Conservation (phyloP, 1,140 invertebrate species). For the Pinna nobilis region DNA sequence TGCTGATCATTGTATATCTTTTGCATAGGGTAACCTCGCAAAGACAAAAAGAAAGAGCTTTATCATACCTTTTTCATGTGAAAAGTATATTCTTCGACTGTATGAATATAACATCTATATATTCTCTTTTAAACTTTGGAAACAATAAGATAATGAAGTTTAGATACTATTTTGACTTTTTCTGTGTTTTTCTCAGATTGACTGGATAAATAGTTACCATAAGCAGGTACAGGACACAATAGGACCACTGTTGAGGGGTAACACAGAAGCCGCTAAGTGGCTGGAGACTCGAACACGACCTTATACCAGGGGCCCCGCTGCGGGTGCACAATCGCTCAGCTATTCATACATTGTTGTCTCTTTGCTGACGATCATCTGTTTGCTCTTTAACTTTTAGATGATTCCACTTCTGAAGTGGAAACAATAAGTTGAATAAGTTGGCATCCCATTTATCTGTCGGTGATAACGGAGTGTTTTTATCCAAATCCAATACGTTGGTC, state of each 20-base stretch:
- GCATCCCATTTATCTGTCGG: too few species aligned
- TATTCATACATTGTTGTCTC: too few species aligned
- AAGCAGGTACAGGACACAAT: slow-evolving; percentile 43
- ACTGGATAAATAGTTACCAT: slow-evolving; percentile 62
- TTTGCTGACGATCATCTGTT: too few species aligned
- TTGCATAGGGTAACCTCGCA: background rate
- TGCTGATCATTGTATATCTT: background rate
- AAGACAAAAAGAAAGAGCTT: background rate
- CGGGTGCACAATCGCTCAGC: too few species aligned
- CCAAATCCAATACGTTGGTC: too few species aligned
- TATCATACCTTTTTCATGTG: background rate
- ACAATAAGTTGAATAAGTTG: too few species aligned
- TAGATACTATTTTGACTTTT: background rate
- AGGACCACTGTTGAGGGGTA: slow-evolving; percentile 37
- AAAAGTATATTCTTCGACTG: background rate
- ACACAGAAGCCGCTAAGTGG: slow-evolving; percentile 51
- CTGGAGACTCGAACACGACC: slow-evolving; percentile 34
- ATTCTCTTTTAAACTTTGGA: background rate
- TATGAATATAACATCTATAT: background rate
- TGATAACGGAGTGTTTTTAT: too few species aligned
- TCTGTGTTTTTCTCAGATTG: slow-evolving; percentile 41
- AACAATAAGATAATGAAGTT: background rate
- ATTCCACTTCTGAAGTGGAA: too few species aligned
- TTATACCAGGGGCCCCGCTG: too few species aligned
- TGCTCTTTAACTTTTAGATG: too few species aligned